A percentile compares a stretch with the other conserved stretches of the same genome.
These are phyloP conservation scores for Eonycteris spelaea DNA, from an alignment of 2,113 vertebrate species.

Conservation along the genomic window DNA sequence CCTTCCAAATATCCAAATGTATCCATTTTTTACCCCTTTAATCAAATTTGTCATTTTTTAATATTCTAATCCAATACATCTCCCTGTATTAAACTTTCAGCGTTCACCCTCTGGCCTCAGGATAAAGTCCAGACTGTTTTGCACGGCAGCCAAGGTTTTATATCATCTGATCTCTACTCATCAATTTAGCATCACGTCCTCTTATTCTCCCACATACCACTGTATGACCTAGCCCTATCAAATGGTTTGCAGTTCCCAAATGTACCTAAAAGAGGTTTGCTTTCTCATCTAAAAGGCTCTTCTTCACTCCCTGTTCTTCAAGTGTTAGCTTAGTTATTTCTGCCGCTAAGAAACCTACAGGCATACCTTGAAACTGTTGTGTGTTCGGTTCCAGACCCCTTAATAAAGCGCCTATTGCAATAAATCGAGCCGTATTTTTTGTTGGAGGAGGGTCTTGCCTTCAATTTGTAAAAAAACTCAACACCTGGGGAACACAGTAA, in stretches of 20 bases:
- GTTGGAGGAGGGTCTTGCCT: background rate
- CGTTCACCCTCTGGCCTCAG: background rate
- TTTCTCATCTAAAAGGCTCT: background rate
- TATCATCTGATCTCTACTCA: background rate
- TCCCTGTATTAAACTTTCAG: background rate
- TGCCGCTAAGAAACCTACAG: background rate
- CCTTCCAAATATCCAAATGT: background rate
- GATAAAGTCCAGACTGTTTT: background rate
- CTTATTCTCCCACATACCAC: background rate
- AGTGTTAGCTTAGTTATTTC: background rate
- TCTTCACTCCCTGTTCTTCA: background rate
- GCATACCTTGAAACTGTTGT: background rate
- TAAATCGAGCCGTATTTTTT: background rate
- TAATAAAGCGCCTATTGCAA: background rate
- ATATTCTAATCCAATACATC: background rate
- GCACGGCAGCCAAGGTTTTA: background rate
- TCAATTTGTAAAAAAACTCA: background rate
- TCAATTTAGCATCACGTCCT: background rate
- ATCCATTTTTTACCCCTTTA: background rate
- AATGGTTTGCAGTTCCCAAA: background rate
- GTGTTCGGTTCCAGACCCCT: background rate
- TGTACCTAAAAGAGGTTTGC: background rate
- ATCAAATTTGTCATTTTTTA: background rate
- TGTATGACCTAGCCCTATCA: background rate
- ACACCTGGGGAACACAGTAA: background rate